These are phyloP conservation scores for Cosmopolites sordidus DNA, from an alignment of 2,888 invertebrate genomes.

Conservation along the genomic window DNA sequence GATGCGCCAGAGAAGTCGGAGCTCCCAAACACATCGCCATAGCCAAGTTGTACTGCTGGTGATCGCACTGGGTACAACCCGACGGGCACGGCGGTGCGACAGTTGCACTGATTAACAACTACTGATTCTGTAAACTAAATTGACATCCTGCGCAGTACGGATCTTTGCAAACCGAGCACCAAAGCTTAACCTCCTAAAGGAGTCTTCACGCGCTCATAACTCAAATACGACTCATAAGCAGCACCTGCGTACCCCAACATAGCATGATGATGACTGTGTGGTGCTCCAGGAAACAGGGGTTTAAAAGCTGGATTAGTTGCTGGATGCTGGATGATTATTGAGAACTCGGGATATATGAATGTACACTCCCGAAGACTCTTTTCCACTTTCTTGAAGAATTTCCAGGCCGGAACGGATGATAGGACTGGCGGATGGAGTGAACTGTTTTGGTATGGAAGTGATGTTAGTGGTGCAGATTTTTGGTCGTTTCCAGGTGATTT, in stretches of 20 bases:
- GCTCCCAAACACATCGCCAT: slow-evolving; percentile 71
- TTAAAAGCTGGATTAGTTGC: slow-evolving; percentile 75
- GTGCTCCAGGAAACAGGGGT: slow-evolving; percentile 76
- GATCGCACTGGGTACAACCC: slow-evolving; percentile 94
- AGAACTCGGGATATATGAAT: slow-evolving; percentile 54
- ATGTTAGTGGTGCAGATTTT: slow-evolving; percentile 58
- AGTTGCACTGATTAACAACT: slow-evolving; percentile 65
- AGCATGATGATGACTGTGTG: slow-evolving; percentile 72
- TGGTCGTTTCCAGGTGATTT: slow-evolving; percentile 61
- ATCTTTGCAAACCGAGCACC: slow-evolving; percentile 89
- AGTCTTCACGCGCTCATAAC: slow-evolving; percentile 88
- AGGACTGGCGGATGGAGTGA: slow-evolving; percentile 61
- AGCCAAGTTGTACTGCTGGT: slow-evolving; percentile 83
- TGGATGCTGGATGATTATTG: slow-evolving; percentile 52
- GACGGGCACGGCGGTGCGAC: slow-evolving; percentile 72
- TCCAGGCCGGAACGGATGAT: slow-evolving; percentile 79
- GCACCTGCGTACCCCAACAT: slow-evolving; percentile 65
- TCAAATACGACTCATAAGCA: slow-evolving; percentile 73
- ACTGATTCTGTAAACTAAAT: slow-evolving; percentile 80
- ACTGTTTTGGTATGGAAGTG: slow-evolving; percentile 56
- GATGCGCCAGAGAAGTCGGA: slow-evolving; percentile 61
- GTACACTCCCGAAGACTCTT: slow-evolving; percentile 63
- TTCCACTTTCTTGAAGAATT: slow-evolving; percentile 75
- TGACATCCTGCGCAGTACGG: slow-evolving; percentile 95
- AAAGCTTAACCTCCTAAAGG: slow-evolving; percentile 86